Conservation (phyloP, 2,888 invertebrate genomes). For the Cataglyphis cursor region DNA sequence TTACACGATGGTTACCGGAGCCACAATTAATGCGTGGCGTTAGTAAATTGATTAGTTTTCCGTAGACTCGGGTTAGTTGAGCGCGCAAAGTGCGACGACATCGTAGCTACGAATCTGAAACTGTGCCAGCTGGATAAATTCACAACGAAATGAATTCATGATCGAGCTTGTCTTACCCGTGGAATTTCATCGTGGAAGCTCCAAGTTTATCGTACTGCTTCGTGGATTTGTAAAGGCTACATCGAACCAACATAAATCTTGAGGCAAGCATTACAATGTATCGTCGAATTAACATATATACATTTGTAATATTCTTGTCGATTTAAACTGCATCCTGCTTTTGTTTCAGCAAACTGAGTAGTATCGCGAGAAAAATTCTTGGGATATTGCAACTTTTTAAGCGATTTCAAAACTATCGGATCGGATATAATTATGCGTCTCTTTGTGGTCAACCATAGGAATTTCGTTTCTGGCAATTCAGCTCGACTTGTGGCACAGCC, state of each 20-base stretch:
- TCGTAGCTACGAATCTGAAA: constrained; percentile 62
- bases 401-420: constrained; percentile 47
- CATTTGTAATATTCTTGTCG: neutral
- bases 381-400: constrained; percentile 9
- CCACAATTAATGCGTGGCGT: constrained; percentile 48
- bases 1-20: constrained; percentile 27
- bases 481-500: constrained; percentile 33
- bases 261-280: constrained; percentile 35
- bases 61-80: constrained; percentile 29
- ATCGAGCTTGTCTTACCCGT: constrained; percentile 62
- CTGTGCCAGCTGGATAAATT: constrained; percentile 74
- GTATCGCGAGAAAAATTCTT: neutral
- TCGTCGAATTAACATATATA: neutral
- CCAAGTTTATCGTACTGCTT: constrained; percentile 44
- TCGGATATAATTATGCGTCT: constrained; percentile 60
- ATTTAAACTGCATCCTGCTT: constrained; percentile 14
- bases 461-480: constrained; percentile 58
- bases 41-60: constrained; percentile 56
- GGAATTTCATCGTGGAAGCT: constrained; percentile 58
- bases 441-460: constrained; percentile 51
- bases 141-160: constrained; percentile 72
- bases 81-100: constrained; percentile 26
- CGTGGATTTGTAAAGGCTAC: constrained; percentile 66
- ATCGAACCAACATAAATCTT: constrained; percentile 65
- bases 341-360: neutral